Conservation (phyloP, 2,113 vertebrate species). For the Paraplagusia blochii region DNA sequence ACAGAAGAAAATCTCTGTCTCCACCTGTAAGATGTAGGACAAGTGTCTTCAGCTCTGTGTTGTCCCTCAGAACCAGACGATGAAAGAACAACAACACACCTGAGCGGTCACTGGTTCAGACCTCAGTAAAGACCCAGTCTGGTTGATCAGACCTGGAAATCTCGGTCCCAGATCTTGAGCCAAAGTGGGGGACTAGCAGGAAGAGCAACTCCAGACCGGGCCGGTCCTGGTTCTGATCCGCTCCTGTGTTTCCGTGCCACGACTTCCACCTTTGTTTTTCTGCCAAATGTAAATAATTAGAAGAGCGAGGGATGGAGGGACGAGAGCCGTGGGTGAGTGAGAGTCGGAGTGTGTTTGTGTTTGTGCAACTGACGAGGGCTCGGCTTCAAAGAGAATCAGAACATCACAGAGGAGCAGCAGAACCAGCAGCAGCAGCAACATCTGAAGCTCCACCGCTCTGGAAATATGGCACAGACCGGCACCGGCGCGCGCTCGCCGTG, state of each 20-base stretch:
- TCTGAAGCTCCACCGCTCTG: constrained; percentile 43
- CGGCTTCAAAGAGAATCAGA: constrained; percentile 61
- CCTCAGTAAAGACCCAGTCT: constrained; percentile 41
- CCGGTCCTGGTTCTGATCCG: constrained; percentile 58
- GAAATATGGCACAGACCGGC: constrained; percentile 33
- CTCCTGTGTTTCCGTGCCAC: constrained; percentile 46
- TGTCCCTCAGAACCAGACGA: no score
- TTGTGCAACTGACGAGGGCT: constrained; percentile 43
- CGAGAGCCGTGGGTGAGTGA: constrained; percentile 40
- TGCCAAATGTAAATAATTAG: constrained; percentile 72
- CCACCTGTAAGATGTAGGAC: no score
- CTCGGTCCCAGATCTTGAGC: constrained; percentile 46
- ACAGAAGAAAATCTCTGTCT: not conserved
- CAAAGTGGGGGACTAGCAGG: no score
- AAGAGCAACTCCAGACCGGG: constrained; percentile 62
- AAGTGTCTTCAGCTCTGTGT: no score
- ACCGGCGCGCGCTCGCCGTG: constrained; percentile 3
- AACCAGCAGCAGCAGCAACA: constrained; percentile 43
- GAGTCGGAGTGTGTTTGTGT: constrained; percentile 39
- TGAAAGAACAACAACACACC: no score
- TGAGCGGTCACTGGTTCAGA: no score
- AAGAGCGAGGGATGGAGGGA: constrained; percentile 70
- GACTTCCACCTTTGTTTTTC: constrained; percentile 63
- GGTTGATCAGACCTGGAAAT: constrained; percentile 15
- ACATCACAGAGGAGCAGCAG: constrained; percentile 59